These are phyloP conservation scores for Zosterops borbonicus DNA, from an alignment of 2,113 vertebrate genomes.

Conservation along the genomic window DNA sequence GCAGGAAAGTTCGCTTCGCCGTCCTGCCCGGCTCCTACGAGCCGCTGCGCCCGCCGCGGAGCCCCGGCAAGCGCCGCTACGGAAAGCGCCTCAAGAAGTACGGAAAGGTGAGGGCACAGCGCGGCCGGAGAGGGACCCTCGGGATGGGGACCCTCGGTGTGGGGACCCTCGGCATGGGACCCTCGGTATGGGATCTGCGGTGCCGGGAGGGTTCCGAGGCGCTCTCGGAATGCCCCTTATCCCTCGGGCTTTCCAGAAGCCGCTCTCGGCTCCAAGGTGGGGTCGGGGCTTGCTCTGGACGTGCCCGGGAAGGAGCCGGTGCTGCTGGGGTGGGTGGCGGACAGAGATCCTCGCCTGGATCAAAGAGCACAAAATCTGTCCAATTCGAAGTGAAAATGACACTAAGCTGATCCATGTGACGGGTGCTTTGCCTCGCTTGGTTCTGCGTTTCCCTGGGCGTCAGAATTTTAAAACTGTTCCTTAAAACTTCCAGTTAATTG, in stretches of 20 bases:
- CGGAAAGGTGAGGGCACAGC: constrained; percentile 57
- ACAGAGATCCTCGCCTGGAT: neutral
- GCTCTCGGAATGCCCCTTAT: neutral
- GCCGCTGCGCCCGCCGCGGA: constrained; percentile 30
- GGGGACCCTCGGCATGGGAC: too few species aligned
- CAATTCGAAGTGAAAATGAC: neutral
- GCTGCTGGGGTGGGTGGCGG: neutral
- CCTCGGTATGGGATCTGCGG: neutral
- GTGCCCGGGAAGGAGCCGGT: neutral
- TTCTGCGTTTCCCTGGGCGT: neutral
- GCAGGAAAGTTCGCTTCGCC: constrained; percentile 59
- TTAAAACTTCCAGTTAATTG: constrained; percentile 4
- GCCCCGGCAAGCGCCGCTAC: neutral
- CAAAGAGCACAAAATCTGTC: neutral
- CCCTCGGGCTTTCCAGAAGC: accelerated
- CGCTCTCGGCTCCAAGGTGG: neutral
- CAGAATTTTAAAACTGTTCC: neutral
- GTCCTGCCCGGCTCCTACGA: constrained; percentile 69
- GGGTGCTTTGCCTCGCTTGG: neutral
- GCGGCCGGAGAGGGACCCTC: neutral
- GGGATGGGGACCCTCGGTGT: accelerated
- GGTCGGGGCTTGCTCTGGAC: neutral
- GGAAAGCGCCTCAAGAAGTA: constrained; percentile 73
- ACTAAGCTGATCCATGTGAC: neutral
- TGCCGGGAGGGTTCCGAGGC: neutral